A percentile compares a stretch with the other conserved stretches of the same genome.
phyloP scores from a whole-genome alignment of 1,140 invertebrate species.

The Listronotus oregonensis region DNA sequence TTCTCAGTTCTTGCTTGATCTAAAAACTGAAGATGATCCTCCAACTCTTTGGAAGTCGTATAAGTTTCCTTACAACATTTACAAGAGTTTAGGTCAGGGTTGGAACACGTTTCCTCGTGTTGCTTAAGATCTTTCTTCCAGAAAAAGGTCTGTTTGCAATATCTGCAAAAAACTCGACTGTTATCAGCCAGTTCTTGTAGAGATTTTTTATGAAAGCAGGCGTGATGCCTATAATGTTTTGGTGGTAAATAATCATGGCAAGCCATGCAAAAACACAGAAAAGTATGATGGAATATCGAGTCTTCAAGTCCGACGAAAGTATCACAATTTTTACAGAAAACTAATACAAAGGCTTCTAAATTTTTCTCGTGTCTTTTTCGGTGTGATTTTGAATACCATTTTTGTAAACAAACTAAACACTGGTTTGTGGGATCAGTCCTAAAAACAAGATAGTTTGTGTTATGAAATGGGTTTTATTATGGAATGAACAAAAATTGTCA shows the following conservation, averaged over 20 bases:
- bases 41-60: too few species aligned
- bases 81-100: background rate
- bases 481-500: too few species aligned
- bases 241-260: background rate
- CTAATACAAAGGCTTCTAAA: slow-evolving; percentile 6
- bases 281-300: slow-evolving; percentile 1
- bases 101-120: slow-evolving; percentile 1
- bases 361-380: slow-evolving; percentile 31
- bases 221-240: background rate
- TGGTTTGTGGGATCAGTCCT: background rate
- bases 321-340: slow-evolving; percentile 11
- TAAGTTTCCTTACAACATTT: background rate
- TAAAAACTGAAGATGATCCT: too few species aligned
- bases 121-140: background rate
- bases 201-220: slow-evolving; percentile 4
- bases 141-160: slow-evolving; percentile 16
- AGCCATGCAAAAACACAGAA: background rate
- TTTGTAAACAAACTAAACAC: slow-evolving; percentile 30
- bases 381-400: slow-evolving; percentile 33
- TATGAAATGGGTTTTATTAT: too few species aligned
- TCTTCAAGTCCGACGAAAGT: background rate
- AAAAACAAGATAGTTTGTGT: background rate
- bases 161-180: slow-evolving; percentile 1
- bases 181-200: background rate
- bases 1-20: too few species aligned